Evolutionary conservation across 2,797 vertebrate species (phyloP).

Genomic region (Thripadectes ignobilis): DNA sequence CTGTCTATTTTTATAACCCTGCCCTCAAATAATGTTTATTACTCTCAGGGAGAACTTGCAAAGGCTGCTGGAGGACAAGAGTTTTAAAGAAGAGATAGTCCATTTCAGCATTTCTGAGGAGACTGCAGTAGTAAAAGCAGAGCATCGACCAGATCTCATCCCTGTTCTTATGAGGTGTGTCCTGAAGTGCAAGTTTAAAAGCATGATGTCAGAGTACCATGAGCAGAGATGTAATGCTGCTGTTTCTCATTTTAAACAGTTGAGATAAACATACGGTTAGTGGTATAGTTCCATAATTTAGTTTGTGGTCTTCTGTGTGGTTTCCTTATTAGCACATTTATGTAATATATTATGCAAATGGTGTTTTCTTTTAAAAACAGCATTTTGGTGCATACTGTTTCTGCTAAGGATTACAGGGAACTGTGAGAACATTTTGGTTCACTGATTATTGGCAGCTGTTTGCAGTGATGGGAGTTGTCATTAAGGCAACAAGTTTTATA

Average conservation of each 20-base stretch:
- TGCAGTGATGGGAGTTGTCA: neutral
- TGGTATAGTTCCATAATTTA: neutral
- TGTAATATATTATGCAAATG: neutral
- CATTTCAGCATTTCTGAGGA: constrained; percentile 96
- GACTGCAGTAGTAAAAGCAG: constrained; percentile 81
- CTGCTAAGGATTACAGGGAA: neutral
- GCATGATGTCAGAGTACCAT: neutral
- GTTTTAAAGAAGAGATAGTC: constrained; percentile 95
- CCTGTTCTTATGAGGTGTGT: constrained; percentile 94
- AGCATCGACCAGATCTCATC: constrained; percentile 87
- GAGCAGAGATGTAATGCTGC: neutral
- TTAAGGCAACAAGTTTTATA: neutral
- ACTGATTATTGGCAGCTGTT: neutral
- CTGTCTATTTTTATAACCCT: neutral
- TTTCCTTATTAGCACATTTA: neutral
- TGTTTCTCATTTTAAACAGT: neutral
- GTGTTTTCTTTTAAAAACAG: neutral
- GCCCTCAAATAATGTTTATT: neutral
- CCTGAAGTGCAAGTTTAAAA: neutral
- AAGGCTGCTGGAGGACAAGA: constrained; percentile 90
- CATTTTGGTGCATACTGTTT: neutral
- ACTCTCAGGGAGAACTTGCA: constrained; percentile 88
- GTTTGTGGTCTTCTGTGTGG: neutral
- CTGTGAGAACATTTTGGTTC: neutral
- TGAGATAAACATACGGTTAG: neutral